Conservation (phyloP, 2,113 vertebrate species). For the Oostethus manadensis region DNA sequence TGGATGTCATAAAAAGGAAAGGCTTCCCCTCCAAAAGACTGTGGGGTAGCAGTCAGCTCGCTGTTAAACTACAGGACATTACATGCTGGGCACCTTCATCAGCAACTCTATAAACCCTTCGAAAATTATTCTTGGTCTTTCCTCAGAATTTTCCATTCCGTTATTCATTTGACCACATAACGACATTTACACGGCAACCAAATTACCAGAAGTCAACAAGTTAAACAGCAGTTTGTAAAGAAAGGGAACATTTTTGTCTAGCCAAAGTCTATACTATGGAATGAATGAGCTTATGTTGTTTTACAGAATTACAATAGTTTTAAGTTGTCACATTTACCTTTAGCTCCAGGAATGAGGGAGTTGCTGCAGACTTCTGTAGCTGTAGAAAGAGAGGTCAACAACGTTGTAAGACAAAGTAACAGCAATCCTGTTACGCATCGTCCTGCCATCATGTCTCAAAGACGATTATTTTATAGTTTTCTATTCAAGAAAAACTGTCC, state of each 20-base stretch:
- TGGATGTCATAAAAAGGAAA: conserved; percentile 63
- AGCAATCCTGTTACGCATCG: conserved; percentile 7
- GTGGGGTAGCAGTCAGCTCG: conserved; percentile 37
- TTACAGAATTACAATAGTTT: background rate
- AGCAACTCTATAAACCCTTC: conserved; percentile 30
- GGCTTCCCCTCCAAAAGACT: conserved; percentile 49
- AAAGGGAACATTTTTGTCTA: background rate
- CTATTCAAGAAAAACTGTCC: background rate
- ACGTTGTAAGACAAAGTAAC: conserved; percentile 12
- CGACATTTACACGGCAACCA: background rate
- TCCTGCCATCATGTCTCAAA: conserved; percentile 22
- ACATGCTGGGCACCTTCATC: conserved; percentile 46
- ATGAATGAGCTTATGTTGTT: background rate
- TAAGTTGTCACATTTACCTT: conserved; percentile 41
- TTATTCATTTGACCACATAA: conserved; percentile 4
- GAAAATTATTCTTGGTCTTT: conserved; percentile 31
- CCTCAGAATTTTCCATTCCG: conserved; percentile 32
- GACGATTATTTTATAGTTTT: background rate
- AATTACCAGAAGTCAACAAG: background rate
- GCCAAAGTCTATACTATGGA: background rate
- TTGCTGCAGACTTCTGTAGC: conserved; percentile 59
- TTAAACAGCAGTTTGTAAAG: background rate
- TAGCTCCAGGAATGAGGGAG: conserved; percentile 58
- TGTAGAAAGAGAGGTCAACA: conserved; percentile 19
- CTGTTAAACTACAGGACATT: conserved; percentile 59